Evolutionary conservation across 2,113 vertebrate species (phyloP), one percentile per base, ranked within the genome.

Genomic region (Cheilinus undulatus): DNA sequence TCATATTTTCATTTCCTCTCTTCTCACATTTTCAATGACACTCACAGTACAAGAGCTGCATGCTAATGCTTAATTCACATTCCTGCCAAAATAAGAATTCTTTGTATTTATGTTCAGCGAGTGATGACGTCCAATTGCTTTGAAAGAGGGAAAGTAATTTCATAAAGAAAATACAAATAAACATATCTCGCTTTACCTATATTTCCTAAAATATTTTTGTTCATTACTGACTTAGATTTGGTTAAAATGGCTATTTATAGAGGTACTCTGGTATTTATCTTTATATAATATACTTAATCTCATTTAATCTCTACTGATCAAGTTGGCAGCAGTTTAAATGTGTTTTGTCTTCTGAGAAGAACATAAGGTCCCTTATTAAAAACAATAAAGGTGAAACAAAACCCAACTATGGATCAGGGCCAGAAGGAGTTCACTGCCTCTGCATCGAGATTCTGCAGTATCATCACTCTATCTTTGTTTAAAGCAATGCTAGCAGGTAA

Each of bases 181-280:
- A n/a, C n/a, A n/a, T n/a, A n/a, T n/a, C n/a, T n/a, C 48, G 13
- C 13, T 49, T 34, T 46, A 46, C 49, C 71, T 73, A 67, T 51
- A 58, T 62, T 50, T 73, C 2, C 43, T 60, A 36, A 51, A 59
- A 73, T 79, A 3, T 61, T 51, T 49, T 40, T 58, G 69, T 38
- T 27, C 6, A 59, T 72, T 42, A 56, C 76, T 77, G 82, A 1
- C 20, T 43, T n/a, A n/a, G n/a, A n/a, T 71, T 79, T 76, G 61
- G 50, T 69, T 57, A 84, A 13, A 87, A 84, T 84, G 71, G 71
- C 76, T 88, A 80, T 69, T 42, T 62, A 13, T 45, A 62, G 79
- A 86, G 88, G 80, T 88, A 87, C 80, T 75, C 60, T 75, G 61
- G 76, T 73, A 76, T 85, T 77, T 28, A 43, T 76, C 61, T 76